phyloP scores from a whole-genome alignment of 2,113 vertebrate species.

The Caranx ignobilis region DNA sequence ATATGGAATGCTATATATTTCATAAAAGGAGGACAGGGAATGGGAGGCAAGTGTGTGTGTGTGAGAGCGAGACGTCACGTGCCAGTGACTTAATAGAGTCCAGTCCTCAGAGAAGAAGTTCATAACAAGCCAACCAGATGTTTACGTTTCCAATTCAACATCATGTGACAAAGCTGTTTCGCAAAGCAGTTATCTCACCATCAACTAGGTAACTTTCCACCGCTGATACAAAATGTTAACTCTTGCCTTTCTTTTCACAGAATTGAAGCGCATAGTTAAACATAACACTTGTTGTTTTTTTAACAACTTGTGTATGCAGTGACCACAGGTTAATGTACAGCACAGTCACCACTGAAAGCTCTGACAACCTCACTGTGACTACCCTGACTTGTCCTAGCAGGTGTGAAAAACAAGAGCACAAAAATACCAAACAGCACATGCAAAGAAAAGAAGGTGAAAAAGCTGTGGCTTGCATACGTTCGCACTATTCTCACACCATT shows the following conservation, averaged over 20 bases:
- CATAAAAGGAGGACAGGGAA: not conserved
- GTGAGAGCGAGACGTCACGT: not conserved
- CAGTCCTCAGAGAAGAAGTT: not conserved
- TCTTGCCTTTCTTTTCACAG: not conserved
- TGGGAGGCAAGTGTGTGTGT: constrained; percentile 1
- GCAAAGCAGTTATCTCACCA: not conserved
- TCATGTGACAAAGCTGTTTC: not conserved
- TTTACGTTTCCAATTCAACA: not conserved
- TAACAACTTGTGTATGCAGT: constrained; percentile 2
- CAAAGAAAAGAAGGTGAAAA: not conserved
- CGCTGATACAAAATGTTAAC: not conserved
- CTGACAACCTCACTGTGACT: not conserved
- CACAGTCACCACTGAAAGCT: not conserved
- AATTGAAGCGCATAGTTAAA: not conserved
- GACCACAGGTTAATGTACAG: constrained; percentile 22
- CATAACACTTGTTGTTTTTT: constrained; percentile 17
- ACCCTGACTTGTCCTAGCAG: not conserved
- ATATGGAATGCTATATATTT: not conserved
- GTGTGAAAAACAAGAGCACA: not conserved
- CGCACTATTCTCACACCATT: constrained; percentile 9
- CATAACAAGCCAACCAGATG: not conserved
- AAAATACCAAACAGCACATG: not conserved
- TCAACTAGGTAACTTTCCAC: not conserved
- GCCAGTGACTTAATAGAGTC: not conserved
- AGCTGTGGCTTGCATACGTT: not conserved